Evolutionary conservation across 92 coral and sea anemone species (phyloP).

Genomic region (Phymanthus crucifer): DNA sequence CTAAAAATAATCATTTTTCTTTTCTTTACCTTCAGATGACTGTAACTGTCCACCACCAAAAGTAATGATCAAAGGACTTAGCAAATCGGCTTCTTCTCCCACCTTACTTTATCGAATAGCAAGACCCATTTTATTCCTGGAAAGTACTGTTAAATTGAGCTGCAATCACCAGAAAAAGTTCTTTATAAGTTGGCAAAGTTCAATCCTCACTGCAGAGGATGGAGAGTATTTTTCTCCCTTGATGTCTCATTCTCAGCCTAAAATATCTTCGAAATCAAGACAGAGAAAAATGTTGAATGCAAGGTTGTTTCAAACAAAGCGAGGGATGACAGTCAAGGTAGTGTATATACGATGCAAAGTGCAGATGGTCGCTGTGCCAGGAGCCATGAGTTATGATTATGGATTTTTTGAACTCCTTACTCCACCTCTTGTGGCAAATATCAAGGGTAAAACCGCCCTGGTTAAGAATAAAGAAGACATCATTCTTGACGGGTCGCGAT

Average conservation of each 20-base stretch:
- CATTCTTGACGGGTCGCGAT: slow-evolving; percentile 53
- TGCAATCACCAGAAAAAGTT: slow-evolving; percentile 40
- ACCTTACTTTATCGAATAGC: slow-evolving; percentile 28
- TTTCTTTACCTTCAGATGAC: slow-evolving; percentile 35
- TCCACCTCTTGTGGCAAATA: slow-evolving; percentile 52
- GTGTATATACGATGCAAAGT: slow-evolving; percentile 64
- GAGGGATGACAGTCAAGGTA: too few species aligned
- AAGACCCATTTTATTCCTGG: slow-evolving; percentile 16
- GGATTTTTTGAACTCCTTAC: slow-evolving; percentile 49
- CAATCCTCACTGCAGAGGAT: slow-evolving; percentile 2
- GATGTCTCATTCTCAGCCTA: background rate
- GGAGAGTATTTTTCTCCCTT: slow-evolving; percentile 16
- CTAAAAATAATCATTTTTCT: background rate
- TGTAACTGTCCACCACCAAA: slow-evolving; percentile 63
- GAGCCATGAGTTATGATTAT: slow-evolving; percentile 49
- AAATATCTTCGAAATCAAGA: background rate
- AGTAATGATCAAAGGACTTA: slow-evolving; percentile 30
- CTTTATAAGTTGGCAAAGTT: slow-evolving; percentile 39
- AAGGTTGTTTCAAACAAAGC: background rate
- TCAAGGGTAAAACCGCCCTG: slow-evolving; percentile 40
- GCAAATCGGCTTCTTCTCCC: slow-evolving; percentile 45
- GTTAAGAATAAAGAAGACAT: slow-evolving; percentile 50
- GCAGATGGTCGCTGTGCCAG: slow-evolving; percentile 40
- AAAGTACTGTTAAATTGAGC: slow-evolving; percentile 21
- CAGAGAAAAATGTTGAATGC: slow-evolving; percentile 7